Evolutionary conservation across 1,140 invertebrate genomes (phyloP).

Genomic region (Bombus breviceps): DNA sequence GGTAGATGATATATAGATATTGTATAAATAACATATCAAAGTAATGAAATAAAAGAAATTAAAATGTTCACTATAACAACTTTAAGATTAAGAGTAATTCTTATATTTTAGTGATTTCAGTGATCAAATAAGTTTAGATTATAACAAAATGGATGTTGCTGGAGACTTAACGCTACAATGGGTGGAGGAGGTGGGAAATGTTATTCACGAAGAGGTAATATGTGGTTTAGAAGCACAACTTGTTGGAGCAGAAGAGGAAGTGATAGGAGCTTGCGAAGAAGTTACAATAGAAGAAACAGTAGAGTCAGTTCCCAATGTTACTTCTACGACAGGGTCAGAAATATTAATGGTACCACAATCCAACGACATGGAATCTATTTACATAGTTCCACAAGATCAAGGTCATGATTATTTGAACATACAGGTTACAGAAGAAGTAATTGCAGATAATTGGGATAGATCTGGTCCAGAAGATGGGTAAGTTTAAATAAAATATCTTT

Average conservation of each 20-base stretch:
- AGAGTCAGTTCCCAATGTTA: conserved; percentile 79
- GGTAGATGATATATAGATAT: background rate
- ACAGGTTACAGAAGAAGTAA: conserved; percentile 89
- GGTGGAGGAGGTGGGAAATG: conserved; percentile 84
- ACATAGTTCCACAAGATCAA: conserved; percentile 80
- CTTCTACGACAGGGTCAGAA: conserved; percentile 76
- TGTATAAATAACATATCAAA: background rate
- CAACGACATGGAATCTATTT: conserved; percentile 81
- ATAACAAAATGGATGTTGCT: conserved; percentile 74
- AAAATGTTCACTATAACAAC: background rate
- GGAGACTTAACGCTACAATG: conserved; percentile 83
- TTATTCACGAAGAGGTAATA: conserved; percentile 86
- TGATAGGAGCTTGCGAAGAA: conserved; percentile 81
- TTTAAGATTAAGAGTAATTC: background rate
- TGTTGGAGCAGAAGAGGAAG: conserved; percentile 77
- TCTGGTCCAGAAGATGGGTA: conserved; percentile 88
- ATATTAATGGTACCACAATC: conserved; percentile 79
- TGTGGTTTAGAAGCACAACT: conserved; percentile 84
- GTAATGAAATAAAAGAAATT: background rate
- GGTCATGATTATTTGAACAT: conserved; percentile 84
- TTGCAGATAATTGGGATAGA: conserved; percentile 90
- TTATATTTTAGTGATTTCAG: conserved; percentile 69
- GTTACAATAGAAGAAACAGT: conserved; percentile 82
- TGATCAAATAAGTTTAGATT: conserved; percentile 68
- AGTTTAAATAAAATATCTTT: conserved; percentile 48